phyloP scores from a whole-genome alignment of 2,113 vertebrate species.

The Centropus bengalensis region DNA sequence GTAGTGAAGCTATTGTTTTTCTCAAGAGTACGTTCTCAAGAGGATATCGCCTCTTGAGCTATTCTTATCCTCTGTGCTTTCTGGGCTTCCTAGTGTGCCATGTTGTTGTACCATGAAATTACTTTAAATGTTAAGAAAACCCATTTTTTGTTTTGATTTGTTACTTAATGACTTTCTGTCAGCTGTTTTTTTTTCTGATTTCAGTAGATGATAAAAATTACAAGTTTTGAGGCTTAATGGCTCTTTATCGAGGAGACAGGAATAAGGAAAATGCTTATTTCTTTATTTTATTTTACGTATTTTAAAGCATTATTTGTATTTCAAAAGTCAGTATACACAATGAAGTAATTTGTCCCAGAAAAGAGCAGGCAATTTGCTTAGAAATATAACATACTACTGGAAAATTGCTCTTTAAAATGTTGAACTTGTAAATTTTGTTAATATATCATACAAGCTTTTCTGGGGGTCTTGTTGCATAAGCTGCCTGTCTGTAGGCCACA shows the following conservation, averaged over 20 bases:
- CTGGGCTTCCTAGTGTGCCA: neutral
- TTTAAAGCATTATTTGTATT: neutral
- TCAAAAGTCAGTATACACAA: neutral
- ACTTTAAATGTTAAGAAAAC: neutral
- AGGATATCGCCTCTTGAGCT: neutral
- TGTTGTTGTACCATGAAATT: neutral
- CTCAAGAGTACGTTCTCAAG: neutral
- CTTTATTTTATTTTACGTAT: too few species aligned
- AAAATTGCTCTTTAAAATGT: neutral
- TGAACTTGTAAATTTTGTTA: neutral
- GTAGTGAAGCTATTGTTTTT: neutral
- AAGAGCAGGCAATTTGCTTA: neutral
- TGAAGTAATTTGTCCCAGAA: neutral
- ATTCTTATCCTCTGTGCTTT: neutral
- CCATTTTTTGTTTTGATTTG: neutral
- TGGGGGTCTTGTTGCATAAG: constrained; percentile 47
- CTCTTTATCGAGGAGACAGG: neutral
- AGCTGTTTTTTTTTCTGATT: neutral
- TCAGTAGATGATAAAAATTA: neutral
- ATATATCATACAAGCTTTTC: constrained; percentile 1
- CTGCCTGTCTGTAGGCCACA: constrained; percentile 55
- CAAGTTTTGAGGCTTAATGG: neutral
- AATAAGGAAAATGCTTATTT: neutral
- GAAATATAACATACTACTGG: neutral
- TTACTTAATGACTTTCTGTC: neutral